Conservation (phyloP, 1,140 invertebrate species). For the Cardiocondyla obscurior region DNA sequence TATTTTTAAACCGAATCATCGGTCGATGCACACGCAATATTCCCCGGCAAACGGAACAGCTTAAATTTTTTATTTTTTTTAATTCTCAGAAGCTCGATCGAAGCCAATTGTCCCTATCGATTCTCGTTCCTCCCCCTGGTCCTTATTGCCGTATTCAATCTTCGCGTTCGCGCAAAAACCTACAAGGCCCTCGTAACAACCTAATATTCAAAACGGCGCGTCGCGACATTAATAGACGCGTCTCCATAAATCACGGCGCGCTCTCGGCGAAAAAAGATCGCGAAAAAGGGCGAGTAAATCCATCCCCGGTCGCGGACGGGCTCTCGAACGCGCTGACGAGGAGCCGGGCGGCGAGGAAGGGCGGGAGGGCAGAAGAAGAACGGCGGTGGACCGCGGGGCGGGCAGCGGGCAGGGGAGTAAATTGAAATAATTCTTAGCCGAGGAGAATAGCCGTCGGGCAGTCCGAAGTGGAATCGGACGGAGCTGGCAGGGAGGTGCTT, state of each 20-base stretch:
- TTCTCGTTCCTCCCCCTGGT: no score
- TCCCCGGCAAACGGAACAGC: no score
- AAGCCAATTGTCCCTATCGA: not conserved
- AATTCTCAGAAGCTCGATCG: no score
- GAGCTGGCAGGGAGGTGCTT: slow-evolving; percentile 52
- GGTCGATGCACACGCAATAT: no score
- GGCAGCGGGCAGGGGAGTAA: slow-evolving; percentile 75
- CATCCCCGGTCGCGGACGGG: slow-evolving; percentile 29
- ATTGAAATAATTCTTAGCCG: slow-evolving; percentile 81
- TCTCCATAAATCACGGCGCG: slow-evolving; percentile 67
- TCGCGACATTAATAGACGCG: slow-evolving; percentile 68
- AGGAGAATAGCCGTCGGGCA: slow-evolving; percentile 79
- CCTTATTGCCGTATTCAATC: slow-evolving; percentile 8
- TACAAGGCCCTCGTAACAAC: slow-evolving; percentile 50
- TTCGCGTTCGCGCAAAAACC: slow-evolving; percentile 25
- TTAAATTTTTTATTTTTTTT: no score
- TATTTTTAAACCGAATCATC: no score
- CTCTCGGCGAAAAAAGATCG: slow-evolving; percentile 50
- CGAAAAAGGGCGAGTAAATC: slow-evolving; percentile 46
- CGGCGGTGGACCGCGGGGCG: not conserved
- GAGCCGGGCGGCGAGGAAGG: not conserved
- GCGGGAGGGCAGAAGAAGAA: not conserved
- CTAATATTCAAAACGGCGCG: slow-evolving; percentile 58
- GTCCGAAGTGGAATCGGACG: slow-evolving; percentile 70
- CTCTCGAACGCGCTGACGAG: slow-evolving; percentile 27